These are phyloP conservation scores for Nemotelus pantherinus DNA, from an alignment of 2,888 invertebrate genomes.

Conservation along the genomic window DNA sequence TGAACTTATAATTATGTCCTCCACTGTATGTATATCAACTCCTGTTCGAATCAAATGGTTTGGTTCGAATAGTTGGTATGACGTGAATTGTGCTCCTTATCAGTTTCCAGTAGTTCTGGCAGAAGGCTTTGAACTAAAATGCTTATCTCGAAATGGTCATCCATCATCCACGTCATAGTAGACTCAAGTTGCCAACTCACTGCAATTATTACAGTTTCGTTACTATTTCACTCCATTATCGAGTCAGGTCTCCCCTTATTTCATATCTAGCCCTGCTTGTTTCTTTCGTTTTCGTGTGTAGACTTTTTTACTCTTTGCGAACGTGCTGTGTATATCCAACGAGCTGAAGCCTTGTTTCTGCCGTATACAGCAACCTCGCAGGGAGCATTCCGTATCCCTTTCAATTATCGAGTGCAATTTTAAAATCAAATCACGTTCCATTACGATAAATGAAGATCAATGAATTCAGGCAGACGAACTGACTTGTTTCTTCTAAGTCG, in stretches of 20 bases:
- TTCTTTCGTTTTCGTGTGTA: constrained; percentile 1
- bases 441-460: constrained; percentile 51
- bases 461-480: constrained; percentile 43
- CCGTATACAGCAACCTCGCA: constrained; percentile 1
- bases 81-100: too few species aligned
- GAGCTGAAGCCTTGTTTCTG: constrained; percentile 5
- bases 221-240: constrained; percentile 32
- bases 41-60: too few species aligned
- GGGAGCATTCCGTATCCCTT: constrained; percentile 26
- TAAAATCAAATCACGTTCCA: constrained; percentile 51
- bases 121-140: too few species aligned
- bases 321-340: constrained; percentile 28
- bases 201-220: constrained; percentile 37
- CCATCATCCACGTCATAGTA: too few species aligned
- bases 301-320: constrained; percentile 13
- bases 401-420: constrained; percentile 36
- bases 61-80: too few species aligned
- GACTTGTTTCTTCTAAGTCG: constrained; percentile 18
- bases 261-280: background rate
- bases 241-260: background rate
- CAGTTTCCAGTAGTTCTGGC: too few species aligned
- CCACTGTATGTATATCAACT: too few species aligned
- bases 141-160: too few species aligned
- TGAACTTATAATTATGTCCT: too few species aligned
- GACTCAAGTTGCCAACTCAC: too few species aligned